Percentiles rank a stretch among this genome's conserved stretches.
Conservation (phyloP, 2,113 vertebrate species). For the Mesitornis unicolor region DNA sequence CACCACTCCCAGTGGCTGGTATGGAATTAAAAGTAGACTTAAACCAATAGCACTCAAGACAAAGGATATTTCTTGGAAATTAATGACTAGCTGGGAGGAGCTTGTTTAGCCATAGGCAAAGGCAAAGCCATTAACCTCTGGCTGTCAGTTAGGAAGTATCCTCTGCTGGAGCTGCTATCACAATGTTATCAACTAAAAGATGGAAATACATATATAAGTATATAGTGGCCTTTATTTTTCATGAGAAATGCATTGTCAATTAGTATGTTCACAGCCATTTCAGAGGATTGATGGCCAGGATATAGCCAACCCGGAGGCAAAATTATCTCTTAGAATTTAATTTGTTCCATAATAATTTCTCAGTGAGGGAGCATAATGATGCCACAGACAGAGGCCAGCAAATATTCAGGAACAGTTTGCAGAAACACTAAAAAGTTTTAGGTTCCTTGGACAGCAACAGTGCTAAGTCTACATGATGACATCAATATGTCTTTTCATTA, state of each 20-base stretch:
- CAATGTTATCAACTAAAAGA: not conserved
- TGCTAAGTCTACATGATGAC: not conserved
- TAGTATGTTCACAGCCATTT: not conserved
- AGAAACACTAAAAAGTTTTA: not conserved
- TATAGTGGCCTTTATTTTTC: not conserved
- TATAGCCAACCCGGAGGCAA: not conserved
- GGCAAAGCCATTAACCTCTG: slow-evolving; percentile 5
- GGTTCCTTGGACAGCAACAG: not conserved
- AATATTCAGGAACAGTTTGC: not conserved
- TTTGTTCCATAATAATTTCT: not conserved
- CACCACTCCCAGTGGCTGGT: not conserved
- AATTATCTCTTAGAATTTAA: not conserved
- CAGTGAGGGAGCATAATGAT: not conserved
- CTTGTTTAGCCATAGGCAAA: not conserved
- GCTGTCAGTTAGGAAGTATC: not conserved
- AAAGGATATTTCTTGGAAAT: not conserved
- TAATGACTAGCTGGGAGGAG: not conserved
- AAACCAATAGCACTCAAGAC: not conserved
- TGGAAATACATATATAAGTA: not conserved
- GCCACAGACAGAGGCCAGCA: not conserved
- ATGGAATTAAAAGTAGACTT: not conserved
- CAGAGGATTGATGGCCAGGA: not conserved
- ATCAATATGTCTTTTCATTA: not conserved
- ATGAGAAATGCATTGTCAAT: not conserved
- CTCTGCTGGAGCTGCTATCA: not conserved